Base-by-base conservation (phyloP, 2,113 vertebrate genomes). In the Galbula dea region DNA sequence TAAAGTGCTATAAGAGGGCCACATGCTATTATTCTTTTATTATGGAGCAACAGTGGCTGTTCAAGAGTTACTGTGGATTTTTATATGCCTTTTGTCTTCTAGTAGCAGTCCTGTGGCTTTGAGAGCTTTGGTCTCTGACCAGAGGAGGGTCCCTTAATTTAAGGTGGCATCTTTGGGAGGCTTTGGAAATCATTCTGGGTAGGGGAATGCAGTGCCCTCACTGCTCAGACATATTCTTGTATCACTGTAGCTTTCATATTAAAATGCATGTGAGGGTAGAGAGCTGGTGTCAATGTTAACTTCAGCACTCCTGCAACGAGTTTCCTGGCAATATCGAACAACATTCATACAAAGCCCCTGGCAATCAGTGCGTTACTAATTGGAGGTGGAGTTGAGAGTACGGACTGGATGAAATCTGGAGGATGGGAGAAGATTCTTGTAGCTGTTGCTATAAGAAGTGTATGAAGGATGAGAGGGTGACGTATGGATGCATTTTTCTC, bases 31-130 rank as follows among this genome's bases (percentile, higher is more conserved):
- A 77, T 72, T 71, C 89, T 67, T 86, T 71, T 75, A 81, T 65
- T 80, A 77, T 4, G 17, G 49, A 94, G 67, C 43, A 71, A 82
- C 67, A 87, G 84, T 86, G 61, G 71, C 49, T 94, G 59, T 48
- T 85, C 67, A 91, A 83, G 86, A 85, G 82, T 80, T 87, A 77
- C 43, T 48, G 7, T 71, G 85, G 51, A 85, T 94, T 94, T 94
- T 91, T 88, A 69, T 66, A 90, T 83, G 74, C 68, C 61, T 93
- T 96, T 96, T 92, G 79, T 95, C 80, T 90, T 92, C 88, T 84
- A 67, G 43, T 78, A 90, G 79, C 52, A 71, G 51, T 80, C 75
- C 72, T 93, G 93, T 83, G 68, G 83, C 83, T 94, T 90, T 93
- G 90, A 91, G 76, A 86, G 43, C 65, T 90, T 83, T 51, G 63